phyloP scores from a whole-genome alignment of 2,888 invertebrate genomes.

The Stenolophus ochropezus region DNA sequence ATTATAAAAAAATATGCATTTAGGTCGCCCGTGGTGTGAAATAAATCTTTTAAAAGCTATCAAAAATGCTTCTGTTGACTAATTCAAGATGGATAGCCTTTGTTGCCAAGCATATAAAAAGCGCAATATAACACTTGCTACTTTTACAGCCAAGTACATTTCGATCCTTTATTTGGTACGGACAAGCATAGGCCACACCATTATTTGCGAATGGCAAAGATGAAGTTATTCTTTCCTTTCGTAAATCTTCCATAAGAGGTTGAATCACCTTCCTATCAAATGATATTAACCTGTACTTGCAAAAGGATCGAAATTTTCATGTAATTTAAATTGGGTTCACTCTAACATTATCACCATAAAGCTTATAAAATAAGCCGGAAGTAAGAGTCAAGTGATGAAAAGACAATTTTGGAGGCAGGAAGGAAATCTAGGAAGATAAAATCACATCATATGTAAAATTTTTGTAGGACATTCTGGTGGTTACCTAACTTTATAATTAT shows the following conservation, averaged over 20 bases:
- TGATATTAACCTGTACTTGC: too few species aligned
- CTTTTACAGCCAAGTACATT: constrained; percentile 56
- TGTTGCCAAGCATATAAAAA: constrained; percentile 57
- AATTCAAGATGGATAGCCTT: constrained; percentile 63
- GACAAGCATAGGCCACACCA: constrained; percentile 16
- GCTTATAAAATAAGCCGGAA: too few species aligned
- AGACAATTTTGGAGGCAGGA: too few species aligned
- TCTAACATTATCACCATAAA: too few species aligned
- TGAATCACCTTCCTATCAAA: too few species aligned
- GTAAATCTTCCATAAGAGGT: constrained; percentile 30
- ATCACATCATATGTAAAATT: too few species aligned
- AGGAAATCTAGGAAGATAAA: too few species aligned
- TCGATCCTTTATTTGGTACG: constrained; percentile 37
- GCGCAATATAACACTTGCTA: constrained; percentile 53
- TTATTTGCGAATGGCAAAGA: constrained; percentile 6
- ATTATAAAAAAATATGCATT: constrained; percentile 62
- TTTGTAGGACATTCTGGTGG: too few species aligned
- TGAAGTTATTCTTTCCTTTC: neutral
- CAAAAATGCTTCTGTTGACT: constrained; percentile 62
- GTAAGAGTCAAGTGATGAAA: too few species aligned
- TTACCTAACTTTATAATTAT: too few species aligned
- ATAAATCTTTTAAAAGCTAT: constrained; percentile 62
- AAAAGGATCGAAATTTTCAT: too few species aligned
- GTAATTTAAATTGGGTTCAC: too few species aligned
- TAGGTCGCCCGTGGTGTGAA: constrained; percentile 61